Conservation (phyloP, 2,888 invertebrate genomes). For the Spisula subtruncata region DNA sequence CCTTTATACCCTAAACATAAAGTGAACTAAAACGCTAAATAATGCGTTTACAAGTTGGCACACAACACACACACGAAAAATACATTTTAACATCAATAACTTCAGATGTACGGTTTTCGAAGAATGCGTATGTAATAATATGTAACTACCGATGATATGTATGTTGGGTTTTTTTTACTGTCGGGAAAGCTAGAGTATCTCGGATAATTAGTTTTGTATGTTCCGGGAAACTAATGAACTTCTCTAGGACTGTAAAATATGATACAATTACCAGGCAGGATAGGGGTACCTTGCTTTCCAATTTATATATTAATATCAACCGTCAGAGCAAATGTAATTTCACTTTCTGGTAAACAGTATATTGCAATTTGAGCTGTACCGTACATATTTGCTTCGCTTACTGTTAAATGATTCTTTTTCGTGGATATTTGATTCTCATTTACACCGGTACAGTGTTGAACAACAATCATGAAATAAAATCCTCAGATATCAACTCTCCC, state of each 20-base stretch:
- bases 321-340: not conserved
- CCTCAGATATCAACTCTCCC: too few species aligned
- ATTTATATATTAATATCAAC: not conserved
- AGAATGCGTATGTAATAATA: not conserved
- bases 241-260: not conserved
- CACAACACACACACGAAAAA: conserved; percentile 31
- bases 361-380: too few species aligned
- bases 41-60: conserved; percentile 4
- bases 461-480: too few species aligned
- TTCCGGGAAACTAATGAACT: not conserved
- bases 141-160: not conserved
- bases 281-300: not conserved
- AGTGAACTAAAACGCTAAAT: not conserved
- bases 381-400: too few species aligned
- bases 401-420: too few species aligned
- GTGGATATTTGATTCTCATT: too few species aligned
- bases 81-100: conserved; percentile 30
- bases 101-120: not conserved
- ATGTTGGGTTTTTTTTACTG: not conserved
- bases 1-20: too few species aligned
- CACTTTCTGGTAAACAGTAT: too few species aligned
- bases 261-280: conserved; percentile 13
- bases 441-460: too few species aligned
- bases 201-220: conserved; percentile 25
- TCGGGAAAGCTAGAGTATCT: not conserved